These are phyloP conservation scores for Micromesistius poutassou DNA, from an alignment of 2,797 vertebrate species.

Conservation along the genomic window DNA sequence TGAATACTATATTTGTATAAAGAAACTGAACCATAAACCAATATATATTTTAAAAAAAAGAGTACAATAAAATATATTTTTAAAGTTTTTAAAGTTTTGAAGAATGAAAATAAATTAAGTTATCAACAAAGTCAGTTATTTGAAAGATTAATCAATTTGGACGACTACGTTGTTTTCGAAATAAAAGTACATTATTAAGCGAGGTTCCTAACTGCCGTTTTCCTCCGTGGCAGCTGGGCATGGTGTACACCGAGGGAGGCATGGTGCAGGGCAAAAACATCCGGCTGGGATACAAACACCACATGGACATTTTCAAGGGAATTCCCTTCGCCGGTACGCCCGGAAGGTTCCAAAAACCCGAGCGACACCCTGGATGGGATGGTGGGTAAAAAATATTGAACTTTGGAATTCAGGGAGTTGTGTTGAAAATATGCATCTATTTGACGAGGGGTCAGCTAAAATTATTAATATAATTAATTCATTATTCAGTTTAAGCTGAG, in stretches of 20 bases:
- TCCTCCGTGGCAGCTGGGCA: constrained; percentile 74
- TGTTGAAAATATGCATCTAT: background rate
- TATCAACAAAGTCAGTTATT: too few species aligned
- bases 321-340: constrained; percentile 85
- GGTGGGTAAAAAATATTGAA: constrained; percentile 65
- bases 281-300: constrained; percentile 58
- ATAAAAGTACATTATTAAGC: background rate
- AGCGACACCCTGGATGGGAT: constrained; percentile 85
- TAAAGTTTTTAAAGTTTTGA: too few species aligned
- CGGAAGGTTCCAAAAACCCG: constrained; percentile 79
- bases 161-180: background rate
- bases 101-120: too few species aligned
- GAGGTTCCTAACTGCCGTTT: background rate
- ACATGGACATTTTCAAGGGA: constrained; percentile 86
- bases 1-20: too few species aligned
- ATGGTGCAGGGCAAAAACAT: constrained; percentile 82
- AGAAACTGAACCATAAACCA: background rate
- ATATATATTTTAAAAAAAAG: too few species aligned
- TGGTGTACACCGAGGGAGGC: constrained; percentile 86
- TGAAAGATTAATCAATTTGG: too few species aligned
- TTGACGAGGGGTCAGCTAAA: too few species aligned
- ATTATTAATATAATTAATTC: too few species aligned
- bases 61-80: too few species aligned
- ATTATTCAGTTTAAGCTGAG: too few species aligned
- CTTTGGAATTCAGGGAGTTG: background rate